Base-by-base conservation (phyloP, 2,797 vertebrate species). In the Pangasius djambal region DNA sequence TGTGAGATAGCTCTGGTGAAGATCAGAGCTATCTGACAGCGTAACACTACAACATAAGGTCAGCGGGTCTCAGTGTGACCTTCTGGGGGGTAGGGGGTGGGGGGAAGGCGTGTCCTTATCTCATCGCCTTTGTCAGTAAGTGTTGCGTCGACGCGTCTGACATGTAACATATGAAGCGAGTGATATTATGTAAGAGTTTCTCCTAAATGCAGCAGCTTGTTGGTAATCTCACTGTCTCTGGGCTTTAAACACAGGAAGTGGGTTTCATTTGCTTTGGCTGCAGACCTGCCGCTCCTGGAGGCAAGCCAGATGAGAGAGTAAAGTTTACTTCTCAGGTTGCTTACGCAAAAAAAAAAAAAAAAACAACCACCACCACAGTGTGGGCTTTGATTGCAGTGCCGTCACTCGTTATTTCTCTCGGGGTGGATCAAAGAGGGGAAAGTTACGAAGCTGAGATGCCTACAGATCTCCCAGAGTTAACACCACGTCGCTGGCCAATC, bases 291-390 rank as follows among this genome's bases (percentile, higher is more conserved):
- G 87, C 81, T 31, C 59, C 77, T 91, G 88, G 89, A 90, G 28
- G 55, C 74, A 87, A 90, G 92, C 93, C 93, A 93, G 91, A 91
- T 91, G 89, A 91, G 91, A 92, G 93, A 95, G 94, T 95, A 94
- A 93, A 95, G 94, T 95, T 95, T 95, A 94, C 94, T 92, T 96
- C 95, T 96, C 92, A 88, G 93, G 93, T 96, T 94, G 92, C 95
- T 94, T 94, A 89, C 93, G 94, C 94, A 95, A 75, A 48, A 22
- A 37, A 16, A 18, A 20, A 20, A 40, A 40, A 10, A n/a, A n/a
- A 95, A 96, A 74, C 34, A 34, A 70, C 72, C 16, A 31, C 16
- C 93, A 94, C 91, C 93, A 94, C 91, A 92, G 91, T 91, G 92
- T 92, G 91, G 92, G 91, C 92, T 95, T 95, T 94, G 92, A 95